Evolutionary conservation across 1,140 invertebrate species (phyloP), one percentile per base, ranked within the genome.

Genomic region (Listronotus bonariensis): DNA sequence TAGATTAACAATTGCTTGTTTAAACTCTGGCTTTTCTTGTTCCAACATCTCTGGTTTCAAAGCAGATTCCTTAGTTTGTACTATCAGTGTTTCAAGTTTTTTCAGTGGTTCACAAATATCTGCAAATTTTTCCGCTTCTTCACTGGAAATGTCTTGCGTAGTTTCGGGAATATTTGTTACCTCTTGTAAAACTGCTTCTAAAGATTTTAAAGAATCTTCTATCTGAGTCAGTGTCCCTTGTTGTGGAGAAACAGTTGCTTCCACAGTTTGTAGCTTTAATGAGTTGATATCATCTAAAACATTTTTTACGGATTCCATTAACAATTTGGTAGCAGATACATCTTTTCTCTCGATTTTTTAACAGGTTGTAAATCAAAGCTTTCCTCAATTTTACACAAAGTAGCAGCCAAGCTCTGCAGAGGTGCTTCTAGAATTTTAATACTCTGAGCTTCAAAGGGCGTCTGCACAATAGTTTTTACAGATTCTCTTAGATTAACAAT

Each of bases 331-430:
- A 15, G 20, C 18, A 4, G 14, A 17, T 18, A 20, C 10, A 10
- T 20, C 10, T 14, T 42, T 12, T n/a, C 11, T n/a, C 6, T 42
- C 41, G 6, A n/a, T 5, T n/a, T 42, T 42, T 42, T n/a, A 5
- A 12, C 14, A 18, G 17, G 12, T 34, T 32, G n/a, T 11, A 10
- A n/a, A 14, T 1, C 14, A 8, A 31, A 14, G 9, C 15, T 26
- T 31, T 54, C 14, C 8, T 32, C 38, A 40, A 54, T 14, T 18
- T 15, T 5, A 15, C 32, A 38, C 7, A 59, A 15, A 12, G 53
- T 18, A 59, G 54, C 62, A 32, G 45, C 11, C 6, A 70, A 54
- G 14, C 20, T 43, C 17, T 57, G 12, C 4, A 70, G 38, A 32
- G 53, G 58, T 14, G 34, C 26, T 51, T 62, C 18, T 12, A 68